These are phyloP conservation scores for Heteronetta atricapilla DNA, from an alignment of 2,113 vertebrate species.

Conservation along the genomic window DNA sequence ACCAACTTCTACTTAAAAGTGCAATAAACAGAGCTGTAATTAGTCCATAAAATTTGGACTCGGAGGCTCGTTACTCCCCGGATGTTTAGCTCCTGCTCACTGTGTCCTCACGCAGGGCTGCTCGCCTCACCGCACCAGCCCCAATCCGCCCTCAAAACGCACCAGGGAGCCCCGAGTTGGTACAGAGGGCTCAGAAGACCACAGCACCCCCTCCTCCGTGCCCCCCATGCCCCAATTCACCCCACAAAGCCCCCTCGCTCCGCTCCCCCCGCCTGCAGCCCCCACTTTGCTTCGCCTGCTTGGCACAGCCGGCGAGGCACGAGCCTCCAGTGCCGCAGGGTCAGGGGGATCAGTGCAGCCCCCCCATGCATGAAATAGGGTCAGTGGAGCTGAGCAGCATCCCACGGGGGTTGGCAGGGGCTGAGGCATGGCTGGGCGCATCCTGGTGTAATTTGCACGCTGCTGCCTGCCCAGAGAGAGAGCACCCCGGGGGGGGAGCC, in stretches of 20 bases:
- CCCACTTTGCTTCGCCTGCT: too few species aligned
- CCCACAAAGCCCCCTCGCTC: not conserved
- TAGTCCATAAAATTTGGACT: slow-evolving; percentile 59
- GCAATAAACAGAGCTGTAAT: slow-evolving; percentile 35
- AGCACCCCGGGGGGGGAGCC: too few species aligned
- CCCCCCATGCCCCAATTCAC: not conserved
- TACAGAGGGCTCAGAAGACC: not conserved
- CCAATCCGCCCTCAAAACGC: not conserved
- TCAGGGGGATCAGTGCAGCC: not conserved
- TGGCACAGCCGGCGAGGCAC: too few species aligned
- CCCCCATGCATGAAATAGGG: not conserved
- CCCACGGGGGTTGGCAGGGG: not conserved
- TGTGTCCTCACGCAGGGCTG: slow-evolving; percentile 52
- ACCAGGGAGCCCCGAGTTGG: not conserved
- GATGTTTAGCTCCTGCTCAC: slow-evolving; percentile 56
- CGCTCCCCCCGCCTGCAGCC: too few species aligned
- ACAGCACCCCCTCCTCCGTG: too few species aligned
- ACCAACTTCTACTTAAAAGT: not conserved
- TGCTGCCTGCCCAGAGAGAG: not conserved
- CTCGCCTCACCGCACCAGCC: not conserved
- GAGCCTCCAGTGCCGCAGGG: accelerated
- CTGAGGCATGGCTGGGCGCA: not conserved
- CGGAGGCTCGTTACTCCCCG: slow-evolving; percentile 64
- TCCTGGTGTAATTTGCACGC: not conserved
- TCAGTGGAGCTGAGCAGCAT: not conserved